Evolutionary conservation across 1,140 invertebrate species (phyloP).

Genomic region (Hesperophylax magnus): DNA sequence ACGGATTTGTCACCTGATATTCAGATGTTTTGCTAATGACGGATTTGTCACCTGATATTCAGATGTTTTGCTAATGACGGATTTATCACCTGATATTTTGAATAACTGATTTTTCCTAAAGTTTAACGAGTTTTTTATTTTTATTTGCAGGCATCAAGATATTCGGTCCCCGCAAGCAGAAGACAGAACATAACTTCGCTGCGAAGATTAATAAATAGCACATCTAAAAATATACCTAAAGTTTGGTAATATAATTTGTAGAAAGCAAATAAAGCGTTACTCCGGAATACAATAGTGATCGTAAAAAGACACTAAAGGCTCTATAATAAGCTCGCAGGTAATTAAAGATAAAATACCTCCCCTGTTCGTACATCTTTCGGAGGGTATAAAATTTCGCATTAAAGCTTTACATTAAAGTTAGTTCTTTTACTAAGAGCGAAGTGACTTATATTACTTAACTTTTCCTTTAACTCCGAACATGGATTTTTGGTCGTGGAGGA

Average conservation of each 20-base stretch:
- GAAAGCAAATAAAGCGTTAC: constrained; percentile 32
- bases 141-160: constrained; percentile 3
- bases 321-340: constrained; percentile 36
- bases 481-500: background rate
- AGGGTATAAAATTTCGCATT: constrained; percentile 41
- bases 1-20: too few relatives aligned
- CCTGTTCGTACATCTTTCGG: constrained; percentile 38
- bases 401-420: constrained; percentile 39
- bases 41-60: too few relatives aligned
- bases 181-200: background rate
- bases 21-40: too few relatives aligned
- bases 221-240: constrained; percentile 17
- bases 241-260: constrained; percentile 20
- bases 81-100: too few relatives aligned
- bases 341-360: constrained; percentile 43
- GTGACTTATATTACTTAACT: constrained; percentile 28
- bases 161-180: background rate
- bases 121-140: background rate
- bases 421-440: background rate
- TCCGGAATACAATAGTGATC: constrained; percentile 35
- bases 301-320: constrained; percentile 47
- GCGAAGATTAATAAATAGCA: constrained; percentile 23
- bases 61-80: too few relatives aligned
- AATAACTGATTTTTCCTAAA: too few relatives aligned
- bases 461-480: constrained; percentile 22